Base-by-base conservation (phyloP, 2,888 invertebrate genomes). In the Lissonota sp. region DNA sequence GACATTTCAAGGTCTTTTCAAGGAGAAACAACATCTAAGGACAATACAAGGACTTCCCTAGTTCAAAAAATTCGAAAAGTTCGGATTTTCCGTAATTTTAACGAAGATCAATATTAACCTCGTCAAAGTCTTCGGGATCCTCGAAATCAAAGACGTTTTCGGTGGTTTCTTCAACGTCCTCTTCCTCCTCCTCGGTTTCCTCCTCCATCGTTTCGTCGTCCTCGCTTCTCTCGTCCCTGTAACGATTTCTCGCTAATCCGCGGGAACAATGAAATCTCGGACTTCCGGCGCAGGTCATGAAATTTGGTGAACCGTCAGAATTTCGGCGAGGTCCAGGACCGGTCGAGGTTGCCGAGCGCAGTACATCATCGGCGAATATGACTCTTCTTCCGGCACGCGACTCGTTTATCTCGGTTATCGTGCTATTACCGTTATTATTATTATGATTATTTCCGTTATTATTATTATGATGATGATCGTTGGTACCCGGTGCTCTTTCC, bases 291-390 rank as follows among this genome's bases (percentile, higher is more conserved):
- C 91, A 92, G 14, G 89, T 91, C 88, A 92, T 89, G 72, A 92
- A 92, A 71, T 91, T 89, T 3, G 90, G 91, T 37, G 92, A 92
- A 26, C 92, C 91, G 0, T 92, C 92, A 14, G 92, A 92, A 66
- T 92, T 92, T n/a, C 92, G 87, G 51, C 92, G 85, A 0, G 90
- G 90, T 8, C 81, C 74, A 8, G 46, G 51, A 12, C 62, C 76
- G 67, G 83, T 71, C 63, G 82, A 72, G 5, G 86, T 66, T 62
- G 84, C 46, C 39, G 76, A 70, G 10, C 67, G 63, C 12, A 82
- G 26, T 60, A 83, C 42, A 10, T 89, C 89, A 39, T 88, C 84
- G 70, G 88, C 69, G 76, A 88, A 88, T 49, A 88, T 77, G 6
- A 87, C 87, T 76, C 89, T 80, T 70, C 87, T 81, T 39, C 76